phyloP scores from a whole-genome alignment of 2,888 invertebrate species.

The Hydrotaea cyrtoneurina region DNA sequence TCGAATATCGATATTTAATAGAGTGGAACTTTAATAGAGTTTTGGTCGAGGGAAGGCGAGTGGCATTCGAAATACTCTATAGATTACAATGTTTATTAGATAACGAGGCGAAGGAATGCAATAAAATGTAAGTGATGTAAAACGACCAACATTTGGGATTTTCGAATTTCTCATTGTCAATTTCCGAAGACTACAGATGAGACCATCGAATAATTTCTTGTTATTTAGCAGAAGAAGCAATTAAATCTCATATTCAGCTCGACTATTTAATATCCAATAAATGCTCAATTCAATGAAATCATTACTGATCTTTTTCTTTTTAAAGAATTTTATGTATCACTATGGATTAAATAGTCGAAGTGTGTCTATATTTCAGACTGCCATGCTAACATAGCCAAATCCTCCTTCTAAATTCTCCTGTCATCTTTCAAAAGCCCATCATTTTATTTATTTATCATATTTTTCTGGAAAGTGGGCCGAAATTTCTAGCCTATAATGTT shows the following conservation, averaged over 20 bases:
- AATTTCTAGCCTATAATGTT: too few relatives aligned
- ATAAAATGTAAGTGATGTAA: constrained; percentile 37
- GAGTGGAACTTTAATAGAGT: constrained; percentile 62
- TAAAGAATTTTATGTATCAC: too few relatives aligned
- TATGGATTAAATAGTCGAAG: too few relatives aligned
- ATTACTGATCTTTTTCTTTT: too few relatives aligned
- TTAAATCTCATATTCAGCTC: not conserved
- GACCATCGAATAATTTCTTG: not conserved
- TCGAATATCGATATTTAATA: constrained; percentile 66
- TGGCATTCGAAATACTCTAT: not conserved
- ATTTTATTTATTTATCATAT: too few relatives aligned
- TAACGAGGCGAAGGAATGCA: constrained; percentile 9
- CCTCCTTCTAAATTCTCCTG: too few relatives aligned
- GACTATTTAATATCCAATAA: too few relatives aligned
- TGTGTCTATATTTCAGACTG: too few relatives aligned
- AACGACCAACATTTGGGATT: constrained; percentile 15
- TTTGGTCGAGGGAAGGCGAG: constrained; percentile 16
- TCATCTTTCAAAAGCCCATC: too few relatives aligned
- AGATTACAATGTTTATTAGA: constrained; percentile 27
- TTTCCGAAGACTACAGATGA: constrained; percentile 4
- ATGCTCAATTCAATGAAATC: too few relatives aligned
- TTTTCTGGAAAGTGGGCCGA: too few relatives aligned
- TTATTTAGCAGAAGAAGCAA: not conserved
- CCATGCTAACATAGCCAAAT: too few relatives aligned
- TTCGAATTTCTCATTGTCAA: not conserved